phyloP scores from a whole-genome alignment of 2,113 vertebrate genomes.

The Perca fluviatilis region DNA sequence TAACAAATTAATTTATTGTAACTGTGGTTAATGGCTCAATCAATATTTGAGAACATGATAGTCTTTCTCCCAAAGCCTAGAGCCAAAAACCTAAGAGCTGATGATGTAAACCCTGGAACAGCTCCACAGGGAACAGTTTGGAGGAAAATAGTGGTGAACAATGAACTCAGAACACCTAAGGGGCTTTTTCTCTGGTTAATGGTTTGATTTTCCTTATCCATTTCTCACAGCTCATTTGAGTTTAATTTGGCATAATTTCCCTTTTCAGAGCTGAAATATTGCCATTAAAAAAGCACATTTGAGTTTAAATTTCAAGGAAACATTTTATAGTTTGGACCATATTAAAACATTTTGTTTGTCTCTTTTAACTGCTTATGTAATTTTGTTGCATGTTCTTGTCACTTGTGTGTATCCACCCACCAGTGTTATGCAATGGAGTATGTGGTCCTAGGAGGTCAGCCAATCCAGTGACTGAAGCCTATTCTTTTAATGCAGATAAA shows the following conservation, averaged over 20 bases:
- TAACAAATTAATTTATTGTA: conserved; percentile 23
- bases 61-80: conserved; percentile 12
- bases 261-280: neutral
- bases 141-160: conserved; percentile 19
- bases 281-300: neutral
- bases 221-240: too few species aligned
- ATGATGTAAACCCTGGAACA: conserved; percentile 32
- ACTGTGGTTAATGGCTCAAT: conserved; percentile 25
- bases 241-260: neutral
- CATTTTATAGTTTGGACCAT: neutral
- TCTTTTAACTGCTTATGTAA: neutral
- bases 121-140: conserved; percentile 39
- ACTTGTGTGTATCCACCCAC: neutral
- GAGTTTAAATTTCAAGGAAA: neutral
- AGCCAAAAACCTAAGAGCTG: conserved; percentile 19
- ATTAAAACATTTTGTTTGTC: neutral
- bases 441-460: conserved; percentile 2
- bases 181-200: neutral
- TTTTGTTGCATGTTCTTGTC: neutral
- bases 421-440: neutral
- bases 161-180: conserved; percentile 11
- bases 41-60: conserved; percentile 44
- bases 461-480: neutral
- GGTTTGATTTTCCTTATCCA: neutral
- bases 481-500: neutral